Evolutionary conservation across 2,797 vertebrate genomes (phyloP).

Genomic region (Furcifer pardalis): DNA sequence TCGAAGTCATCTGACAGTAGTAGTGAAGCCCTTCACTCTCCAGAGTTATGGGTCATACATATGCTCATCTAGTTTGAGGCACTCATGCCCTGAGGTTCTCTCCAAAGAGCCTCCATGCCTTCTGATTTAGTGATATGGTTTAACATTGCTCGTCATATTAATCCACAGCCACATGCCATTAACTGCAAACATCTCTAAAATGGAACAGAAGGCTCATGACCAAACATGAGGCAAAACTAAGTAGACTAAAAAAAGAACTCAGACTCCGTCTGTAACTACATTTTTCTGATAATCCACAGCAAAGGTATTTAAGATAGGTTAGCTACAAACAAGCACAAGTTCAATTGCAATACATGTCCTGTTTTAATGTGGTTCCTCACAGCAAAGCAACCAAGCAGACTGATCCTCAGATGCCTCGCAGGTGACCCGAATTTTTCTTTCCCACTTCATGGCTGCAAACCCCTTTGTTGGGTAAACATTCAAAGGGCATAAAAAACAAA

Average conservation of each 20-base stretch:
- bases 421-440: too few species aligned
- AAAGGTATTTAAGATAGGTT: too few species aligned
- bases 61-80: background rate
- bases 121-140: background rate
- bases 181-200: background rate
- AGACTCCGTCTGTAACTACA: background rate
- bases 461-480: too few species aligned
- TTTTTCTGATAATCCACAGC: too few species aligned
- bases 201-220: background rate
- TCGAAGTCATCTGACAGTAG: background rate
- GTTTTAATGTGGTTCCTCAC: too few species aligned
- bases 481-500: too few species aligned
- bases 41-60: background rate
- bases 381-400: too few species aligned
- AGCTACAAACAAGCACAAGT: too few species aligned
- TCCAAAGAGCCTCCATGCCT: background rate
- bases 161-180: background rate
- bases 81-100: background rate
- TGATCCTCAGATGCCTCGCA: too few species aligned
- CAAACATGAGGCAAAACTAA: background rate
- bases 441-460: too few species aligned
- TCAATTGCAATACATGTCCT: too few species aligned
- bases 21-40: background rate
- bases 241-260: background rate
- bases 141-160: background rate